A percentile compares a stretch with the other conserved stretches of the same genome.
phyloP scores from a whole-genome alignment of 2,113 vertebrate genomes.

The Indicator indicator region DNA sequence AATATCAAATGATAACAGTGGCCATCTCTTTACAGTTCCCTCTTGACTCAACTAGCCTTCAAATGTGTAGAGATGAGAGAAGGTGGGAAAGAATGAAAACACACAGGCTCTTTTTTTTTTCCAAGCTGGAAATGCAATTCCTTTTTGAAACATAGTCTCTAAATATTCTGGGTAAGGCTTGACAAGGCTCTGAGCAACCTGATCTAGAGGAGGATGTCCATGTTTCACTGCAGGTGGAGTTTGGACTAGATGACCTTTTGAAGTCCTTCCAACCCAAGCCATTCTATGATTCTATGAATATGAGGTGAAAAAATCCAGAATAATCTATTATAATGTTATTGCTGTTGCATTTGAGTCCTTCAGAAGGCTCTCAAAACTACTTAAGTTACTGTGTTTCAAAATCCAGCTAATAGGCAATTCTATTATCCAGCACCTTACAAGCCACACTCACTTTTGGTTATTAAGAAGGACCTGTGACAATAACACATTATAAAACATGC shows the following conservation, averaged over 20 bases:
- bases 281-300: too few species aligned
- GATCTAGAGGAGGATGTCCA: too few species aligned
- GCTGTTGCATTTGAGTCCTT: not conserved
- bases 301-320: not conserved
- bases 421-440: not conserved
- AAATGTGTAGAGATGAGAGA: not conserved
- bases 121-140: not conserved
- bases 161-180: not conserved
- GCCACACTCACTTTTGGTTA: not conserved
- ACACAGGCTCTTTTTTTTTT: not conserved
- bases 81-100: not conserved
- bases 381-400: not conserved
- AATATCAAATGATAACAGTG: fast-evolving
- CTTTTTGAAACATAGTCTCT: not conserved
- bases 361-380: not conserved
- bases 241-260: too few species aligned
- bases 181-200: too few species aligned
- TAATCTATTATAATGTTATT: not conserved
- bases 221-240: too few species aligned
- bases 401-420: not conserved
- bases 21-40: not conserved
- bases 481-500: not conserved
- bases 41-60: not conserved
- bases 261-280: too few species aligned
- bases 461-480: not conserved